These are phyloP conservation scores for Tympanoctomys barrerae DNA, from an alignment of 2,797 vertebrate species.

Conservation along the genomic window DNA sequence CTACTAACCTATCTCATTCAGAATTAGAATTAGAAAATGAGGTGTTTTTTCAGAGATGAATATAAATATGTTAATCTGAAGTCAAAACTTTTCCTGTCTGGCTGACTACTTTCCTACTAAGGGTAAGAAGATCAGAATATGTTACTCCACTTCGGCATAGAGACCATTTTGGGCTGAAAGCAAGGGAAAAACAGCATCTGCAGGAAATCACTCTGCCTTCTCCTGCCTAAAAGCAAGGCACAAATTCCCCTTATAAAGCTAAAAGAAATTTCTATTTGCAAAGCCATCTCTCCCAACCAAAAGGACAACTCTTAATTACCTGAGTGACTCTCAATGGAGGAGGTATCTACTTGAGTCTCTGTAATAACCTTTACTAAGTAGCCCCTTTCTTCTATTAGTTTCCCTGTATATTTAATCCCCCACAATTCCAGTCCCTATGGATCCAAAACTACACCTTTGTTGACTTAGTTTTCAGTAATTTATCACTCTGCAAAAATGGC, in stretches of 20 bases:
- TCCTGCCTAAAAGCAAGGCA: background rate
- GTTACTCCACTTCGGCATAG: background rate
- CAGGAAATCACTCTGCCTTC: background rate
- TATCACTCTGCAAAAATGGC: background rate
- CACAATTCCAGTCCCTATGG: background rate
- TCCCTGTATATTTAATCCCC: background rate
- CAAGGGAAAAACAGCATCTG: background rate
- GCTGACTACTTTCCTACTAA: constrained; percentile 16
- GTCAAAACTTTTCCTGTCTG: constrained; percentile 1
- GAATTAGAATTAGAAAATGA: constrained; percentile 34
- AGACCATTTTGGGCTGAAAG: background rate
- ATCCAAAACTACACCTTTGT: background rate
- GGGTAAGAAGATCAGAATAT: background rate
- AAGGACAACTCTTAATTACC: background rate
- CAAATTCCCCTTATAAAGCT: background rate
- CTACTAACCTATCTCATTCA: background rate
- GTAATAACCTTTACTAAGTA: background rate
- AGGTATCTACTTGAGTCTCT: background rate
- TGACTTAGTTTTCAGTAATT: background rate
- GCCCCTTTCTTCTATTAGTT: background rate
- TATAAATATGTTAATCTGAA: background rate
- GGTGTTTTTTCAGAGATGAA: background rate
- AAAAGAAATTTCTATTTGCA: background rate
- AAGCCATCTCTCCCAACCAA: background rate
- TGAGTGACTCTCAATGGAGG: background rate